Conservation (phyloP, 2,888 invertebrate genomes). For the Amphipoea lucens region DNA sequence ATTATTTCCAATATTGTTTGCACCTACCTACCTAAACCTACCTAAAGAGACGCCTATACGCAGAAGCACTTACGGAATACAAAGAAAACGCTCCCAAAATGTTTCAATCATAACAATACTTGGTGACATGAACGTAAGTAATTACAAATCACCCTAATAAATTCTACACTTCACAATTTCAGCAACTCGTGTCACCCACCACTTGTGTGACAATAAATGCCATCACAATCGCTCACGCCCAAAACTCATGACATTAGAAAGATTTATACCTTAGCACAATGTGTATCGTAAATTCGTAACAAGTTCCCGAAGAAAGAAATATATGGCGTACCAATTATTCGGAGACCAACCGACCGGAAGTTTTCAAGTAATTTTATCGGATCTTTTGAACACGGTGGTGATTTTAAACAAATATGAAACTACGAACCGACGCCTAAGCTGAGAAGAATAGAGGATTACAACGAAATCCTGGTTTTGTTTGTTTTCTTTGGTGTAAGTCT, state of each 20-base stretch:
- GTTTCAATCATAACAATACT: slow-evolving; percentile 55
- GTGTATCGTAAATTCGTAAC: slow-evolving; percentile 83
- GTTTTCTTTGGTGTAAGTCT: slow-evolving; percentile 87
- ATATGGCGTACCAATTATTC: slow-evolving; percentile 88
- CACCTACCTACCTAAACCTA: background rate
- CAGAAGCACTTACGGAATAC: slow-evolving; percentile 48
- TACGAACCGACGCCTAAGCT: slow-evolving; percentile 82
- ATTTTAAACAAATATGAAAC: slow-evolving; percentile 88
- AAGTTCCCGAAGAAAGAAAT: slow-evolving; percentile 83
- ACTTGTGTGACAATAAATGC: slow-evolving; percentile 79
- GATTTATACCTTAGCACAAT: slow-evolving; percentile 86
- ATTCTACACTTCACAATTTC: slow-evolving; percentile 67
- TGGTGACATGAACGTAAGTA: slow-evolving; percentile 48
- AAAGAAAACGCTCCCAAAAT: slow-evolving; percentile 42
- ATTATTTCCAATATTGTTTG: background rate
- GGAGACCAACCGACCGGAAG: slow-evolving; percentile 86
- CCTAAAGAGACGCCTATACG: slow-evolving; percentile 30
- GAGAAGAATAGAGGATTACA: slow-evolving; percentile 86
- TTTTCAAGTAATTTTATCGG: slow-evolving; percentile 85
- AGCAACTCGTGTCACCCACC: slow-evolving; percentile 70
- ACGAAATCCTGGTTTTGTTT: slow-evolving; percentile 90
- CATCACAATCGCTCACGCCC: slow-evolving; percentile 82
- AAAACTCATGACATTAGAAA: slow-evolving; percentile 85
- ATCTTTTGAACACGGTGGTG: slow-evolving; percentile 79
- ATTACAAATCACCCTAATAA: slow-evolving; percentile 73